Percentiles rank a stretch among this genome's conserved stretches.
phyloP scores from a whole-genome alignment of 1,140 invertebrate genomes.

The Aphelenchoides avenae region DNA sequence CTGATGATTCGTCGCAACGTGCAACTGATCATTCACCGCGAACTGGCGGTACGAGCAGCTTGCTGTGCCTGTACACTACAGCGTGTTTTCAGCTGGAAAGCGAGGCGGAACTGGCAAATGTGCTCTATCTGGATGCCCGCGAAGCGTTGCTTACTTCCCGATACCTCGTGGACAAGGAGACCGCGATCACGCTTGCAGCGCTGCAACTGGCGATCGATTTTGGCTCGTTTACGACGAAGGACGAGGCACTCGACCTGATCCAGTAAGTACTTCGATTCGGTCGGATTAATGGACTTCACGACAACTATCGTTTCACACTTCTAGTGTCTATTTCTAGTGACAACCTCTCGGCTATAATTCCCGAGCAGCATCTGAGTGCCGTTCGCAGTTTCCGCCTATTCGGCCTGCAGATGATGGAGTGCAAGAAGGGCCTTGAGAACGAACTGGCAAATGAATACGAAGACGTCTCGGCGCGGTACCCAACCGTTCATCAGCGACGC shows the following conservation, averaged over 20 bases:
- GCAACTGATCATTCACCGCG: constrained; percentile 22
- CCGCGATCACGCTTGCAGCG: constrained; percentile 35
- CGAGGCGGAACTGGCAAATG: constrained; percentile 22
- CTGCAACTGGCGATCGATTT: constrained; percentile 42
- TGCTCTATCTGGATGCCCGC: constrained; percentile 43
- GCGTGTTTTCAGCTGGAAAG: neutral
- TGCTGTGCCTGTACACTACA: neutral
- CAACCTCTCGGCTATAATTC: constrained; percentile 27
- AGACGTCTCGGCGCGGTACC: constrained; percentile 23
- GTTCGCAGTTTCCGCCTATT: constrained; percentile 37
- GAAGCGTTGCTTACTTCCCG: constrained; percentile 43
- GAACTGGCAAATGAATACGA: constrained; percentile 34
- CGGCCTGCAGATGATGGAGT: constrained; percentile 39
- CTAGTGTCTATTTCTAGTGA: constrained; percentile 33
- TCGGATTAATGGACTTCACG: constrained; percentile 5
- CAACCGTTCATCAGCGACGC: constrained; percentile 20
- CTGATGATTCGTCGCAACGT: constrained; percentile 42
- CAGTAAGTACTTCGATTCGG: constrained; percentile 21
- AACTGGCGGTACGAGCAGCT: constrained; percentile 20
- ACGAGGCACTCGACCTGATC: constrained; percentile 36
- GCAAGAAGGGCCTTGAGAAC: constrained; percentile 37
- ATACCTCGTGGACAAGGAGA: constrained; percentile 39
- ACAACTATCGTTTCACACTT: neutral
- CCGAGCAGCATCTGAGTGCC: constrained; percentile 17
- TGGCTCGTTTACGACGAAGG: constrained; percentile 30